These are phyloP conservation scores for Lordiphosa andalusiaca DNA, from an alignment of 2,888 invertebrate genomes.

Conservation along the genomic window DNA sequence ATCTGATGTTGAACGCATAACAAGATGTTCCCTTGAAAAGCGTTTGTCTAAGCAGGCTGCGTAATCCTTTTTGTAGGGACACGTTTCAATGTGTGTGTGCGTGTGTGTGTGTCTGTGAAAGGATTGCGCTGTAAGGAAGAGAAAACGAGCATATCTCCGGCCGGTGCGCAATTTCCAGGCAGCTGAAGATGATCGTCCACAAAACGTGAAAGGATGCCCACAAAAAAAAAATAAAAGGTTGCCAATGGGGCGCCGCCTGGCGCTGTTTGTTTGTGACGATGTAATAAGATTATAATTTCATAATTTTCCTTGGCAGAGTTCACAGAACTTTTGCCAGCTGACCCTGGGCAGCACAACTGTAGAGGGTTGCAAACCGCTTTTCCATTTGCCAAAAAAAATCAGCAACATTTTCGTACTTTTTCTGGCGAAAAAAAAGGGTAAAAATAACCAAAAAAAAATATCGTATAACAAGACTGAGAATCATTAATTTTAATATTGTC, in stretches of 20 bases:
- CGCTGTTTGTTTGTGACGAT: constrained; percentile 65
- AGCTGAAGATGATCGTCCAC: constrained; percentile 66
- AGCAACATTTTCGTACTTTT: neutral
- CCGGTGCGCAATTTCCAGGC: constrained; percentile 58
- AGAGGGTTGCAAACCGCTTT: constrained; percentile 51
- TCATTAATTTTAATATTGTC: constrained; percentile 79
- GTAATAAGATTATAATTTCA: constrained; percentile 72
- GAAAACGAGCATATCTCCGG: constrained; percentile 66
- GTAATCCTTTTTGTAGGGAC: constrained; percentile 78
- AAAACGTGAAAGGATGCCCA: constrained; percentile 43
- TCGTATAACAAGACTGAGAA: constrained; percentile 45
- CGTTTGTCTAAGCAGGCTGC: constrained; percentile 65
- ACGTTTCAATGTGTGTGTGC: constrained; percentile 54
- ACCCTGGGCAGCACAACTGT: constrained; percentile 32
- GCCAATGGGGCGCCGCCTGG: constrained; percentile 42
- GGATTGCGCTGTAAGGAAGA: constrained; percentile 56
- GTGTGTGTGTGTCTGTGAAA: constrained; percentile 59
- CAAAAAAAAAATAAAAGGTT: constrained; percentile 47
- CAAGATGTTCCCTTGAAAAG: constrained; percentile 62
- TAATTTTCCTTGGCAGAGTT: constrained; percentile 54
- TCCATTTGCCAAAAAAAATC: constrained; percentile 11
- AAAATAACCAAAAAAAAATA: constrained; percentile 60
- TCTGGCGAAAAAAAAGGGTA: constrained; percentile 44
- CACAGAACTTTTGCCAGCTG: constrained; percentile 54
- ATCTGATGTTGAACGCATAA: constrained; percentile 60